Conservation (phyloP, 2,113 vertebrate species). For the Xenopus tropicalis region UCB_Xtro_10.0 CM004452.2:4904501-4905000, state of each 20-base stretch:
- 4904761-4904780: background rate
- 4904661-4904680: constrained; percentile 36
- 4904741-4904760: constrained; percentile 4
- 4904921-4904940: constrained; percentile 8
- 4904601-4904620: background rate
- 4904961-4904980: background rate
- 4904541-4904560: background rate
- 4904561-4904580: background rate
- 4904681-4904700: constrained; percentile 27
- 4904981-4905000: too few species aligned
- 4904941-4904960: background rate
- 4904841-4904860: constrained; percentile 51
- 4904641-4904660: constrained; percentile 7
- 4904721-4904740: constrained; percentile 65
- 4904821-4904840: constrained; percentile 48
- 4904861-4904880: constrained; percentile 62
- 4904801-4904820: background rate
- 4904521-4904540: too few species aligned
- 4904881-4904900: constrained; percentile 67
- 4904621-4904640: background rate
- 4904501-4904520: too few species aligned
- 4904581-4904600: background rate
- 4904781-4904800: background rate
- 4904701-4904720: constrained; percentile 65
- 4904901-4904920: constrained; percentile 62